A percentile compares a stretch with the other conserved stretches of the same genome.
Conservation (phyloP, 2,113 vertebrate species). For the Mesocricetus auratus region DNA sequence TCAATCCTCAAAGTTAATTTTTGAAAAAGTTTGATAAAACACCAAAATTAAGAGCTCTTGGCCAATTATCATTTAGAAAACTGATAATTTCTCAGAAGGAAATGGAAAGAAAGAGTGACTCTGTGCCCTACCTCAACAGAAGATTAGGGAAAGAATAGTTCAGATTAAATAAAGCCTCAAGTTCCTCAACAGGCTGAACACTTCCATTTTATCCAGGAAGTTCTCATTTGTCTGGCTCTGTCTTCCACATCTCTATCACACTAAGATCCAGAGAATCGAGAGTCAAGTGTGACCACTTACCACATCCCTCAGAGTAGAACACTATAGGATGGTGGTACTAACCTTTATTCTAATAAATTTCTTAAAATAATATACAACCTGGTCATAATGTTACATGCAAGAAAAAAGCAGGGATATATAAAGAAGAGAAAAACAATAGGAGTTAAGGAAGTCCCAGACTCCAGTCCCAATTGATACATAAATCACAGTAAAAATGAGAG, state of each 20-base stretch:
- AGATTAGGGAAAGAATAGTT: neutral
- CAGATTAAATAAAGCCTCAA: neutral
- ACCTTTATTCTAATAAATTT: slow-evolving; percentile 35
- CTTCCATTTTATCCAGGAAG: neutral
- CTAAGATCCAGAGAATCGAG: neutral
- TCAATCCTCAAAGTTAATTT: neutral
- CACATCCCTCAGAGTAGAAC: neutral
- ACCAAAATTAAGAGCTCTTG: neutral
- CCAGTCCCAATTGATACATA: neutral
- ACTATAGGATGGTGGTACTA: neutral
- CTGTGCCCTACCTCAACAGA: neutral
- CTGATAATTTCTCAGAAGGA: slow-evolving; percentile 8
- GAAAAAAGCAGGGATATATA: neutral
- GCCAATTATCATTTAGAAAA: slow-evolving; percentile 34
- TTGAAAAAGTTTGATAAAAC: neutral
- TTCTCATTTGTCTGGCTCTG: neutral
- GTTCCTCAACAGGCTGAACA: neutral
- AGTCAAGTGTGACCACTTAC: slow-evolving; percentile 10
- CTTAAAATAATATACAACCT: neutral
- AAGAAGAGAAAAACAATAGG: neutral
- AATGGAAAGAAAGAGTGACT: neutral
- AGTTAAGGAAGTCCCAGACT: neutral
- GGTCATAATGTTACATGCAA: neutral
- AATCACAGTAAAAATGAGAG: neutral
- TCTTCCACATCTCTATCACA: neutral